Percentiles rank a stretch among this genome's conserved stretches.
Conservation (phyloP, 2,113 vertebrate species). For the Chroicocephalus ridibundus region DNA sequence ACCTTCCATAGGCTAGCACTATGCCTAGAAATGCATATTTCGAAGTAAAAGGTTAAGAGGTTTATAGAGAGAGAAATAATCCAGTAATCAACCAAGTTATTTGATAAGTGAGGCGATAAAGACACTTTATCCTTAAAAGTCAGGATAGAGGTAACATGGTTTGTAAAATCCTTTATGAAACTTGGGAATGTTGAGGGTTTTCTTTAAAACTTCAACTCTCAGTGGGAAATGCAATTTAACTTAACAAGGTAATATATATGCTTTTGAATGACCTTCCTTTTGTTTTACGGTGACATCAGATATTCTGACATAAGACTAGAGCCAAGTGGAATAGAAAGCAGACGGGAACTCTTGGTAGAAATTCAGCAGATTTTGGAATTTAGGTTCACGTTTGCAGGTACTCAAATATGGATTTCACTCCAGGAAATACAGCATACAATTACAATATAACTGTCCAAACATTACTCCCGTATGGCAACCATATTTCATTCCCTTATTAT, state of each 20-base stretch:
- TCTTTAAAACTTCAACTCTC: not conserved
- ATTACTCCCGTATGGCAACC: not conserved
- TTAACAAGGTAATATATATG: not conserved
- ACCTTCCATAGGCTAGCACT: not conserved
- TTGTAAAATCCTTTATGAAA: not conserved
- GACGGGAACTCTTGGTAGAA: not conserved
- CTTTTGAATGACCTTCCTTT: not conserved
- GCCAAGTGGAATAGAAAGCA: not conserved
- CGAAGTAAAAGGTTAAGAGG: not conserved
- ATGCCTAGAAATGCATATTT: not conserved
- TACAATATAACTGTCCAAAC: conserved; percentile 6
- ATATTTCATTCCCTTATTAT: not conserved
- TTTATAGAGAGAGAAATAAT: not conserved
- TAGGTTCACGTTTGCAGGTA: not conserved
- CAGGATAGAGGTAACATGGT: fast-evolving
- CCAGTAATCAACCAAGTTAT: not conserved
- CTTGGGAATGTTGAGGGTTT: not conserved
- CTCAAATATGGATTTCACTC: not conserved
- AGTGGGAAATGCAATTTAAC: not conserved
- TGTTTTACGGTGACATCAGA: conserved; percentile 7
- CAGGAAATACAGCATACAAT: conserved; percentile 6
- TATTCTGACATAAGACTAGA: not conserved
- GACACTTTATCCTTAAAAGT: not conserved
- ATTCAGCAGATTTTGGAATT: not conserved
- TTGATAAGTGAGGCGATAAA: not conserved